A percentile compares a stretch with the other conserved stretches of the same genome.
Conservation (phyloP, 2,888 invertebrate genomes). For the Eupelmus urozonus region DNA sequence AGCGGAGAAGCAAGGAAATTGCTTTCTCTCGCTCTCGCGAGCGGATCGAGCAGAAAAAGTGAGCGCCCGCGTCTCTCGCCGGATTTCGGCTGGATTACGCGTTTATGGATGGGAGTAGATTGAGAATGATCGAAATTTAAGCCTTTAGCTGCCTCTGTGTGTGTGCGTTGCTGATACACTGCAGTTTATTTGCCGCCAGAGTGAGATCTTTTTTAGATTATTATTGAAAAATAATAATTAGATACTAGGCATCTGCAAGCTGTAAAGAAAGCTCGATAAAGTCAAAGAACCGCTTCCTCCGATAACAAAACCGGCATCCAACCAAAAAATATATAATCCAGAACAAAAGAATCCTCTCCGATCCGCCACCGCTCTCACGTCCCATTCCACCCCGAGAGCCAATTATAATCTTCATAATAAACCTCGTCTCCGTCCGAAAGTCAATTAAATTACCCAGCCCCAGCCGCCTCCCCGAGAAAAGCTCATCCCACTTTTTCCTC, state of each 20-base stretch:
- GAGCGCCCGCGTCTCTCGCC: not conserved
- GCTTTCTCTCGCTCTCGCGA: constrained; percentile 2
- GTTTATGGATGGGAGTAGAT: not conserved
- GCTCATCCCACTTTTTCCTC: not conserved
- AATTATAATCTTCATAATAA: constrained; percentile 27
- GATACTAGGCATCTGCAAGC: no score
- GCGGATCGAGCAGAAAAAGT: constrained; percentile 2
- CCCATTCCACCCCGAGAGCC: not conserved
- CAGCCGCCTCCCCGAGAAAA: not conserved
- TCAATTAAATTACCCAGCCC: constrained; percentile 35
- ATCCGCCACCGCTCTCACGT: not conserved
- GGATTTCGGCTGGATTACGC: constrained; percentile 6
- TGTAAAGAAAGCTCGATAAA: no score
- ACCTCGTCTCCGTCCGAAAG: not conserved
- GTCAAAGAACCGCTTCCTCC: no score
- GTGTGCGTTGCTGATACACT: not conserved
- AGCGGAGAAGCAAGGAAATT: not conserved
- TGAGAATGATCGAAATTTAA: not conserved
- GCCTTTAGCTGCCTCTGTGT: no score
- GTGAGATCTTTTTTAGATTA: not conserved
- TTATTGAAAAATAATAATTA: no score
- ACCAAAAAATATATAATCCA: no score
- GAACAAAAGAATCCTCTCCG: no score
- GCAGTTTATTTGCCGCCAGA: not conserved
- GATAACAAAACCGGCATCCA: no score